Evolutionary conservation across 2,888 invertebrate genomes (phyloP).

Genomic region (Cordilura impudica): DNA sequence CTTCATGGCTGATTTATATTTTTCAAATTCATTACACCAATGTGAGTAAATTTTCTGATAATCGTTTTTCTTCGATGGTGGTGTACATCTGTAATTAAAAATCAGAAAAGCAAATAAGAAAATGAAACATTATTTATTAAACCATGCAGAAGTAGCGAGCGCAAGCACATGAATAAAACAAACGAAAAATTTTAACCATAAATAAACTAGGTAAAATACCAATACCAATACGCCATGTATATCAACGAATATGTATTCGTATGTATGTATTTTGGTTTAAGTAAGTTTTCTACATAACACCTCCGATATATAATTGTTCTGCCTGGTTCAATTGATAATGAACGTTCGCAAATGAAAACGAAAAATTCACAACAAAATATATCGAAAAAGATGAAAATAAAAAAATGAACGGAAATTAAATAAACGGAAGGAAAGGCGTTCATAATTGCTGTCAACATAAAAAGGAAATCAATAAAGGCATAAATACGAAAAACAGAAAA

Average conservation of each 20-base stretch:
- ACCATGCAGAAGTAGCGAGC: neutral
- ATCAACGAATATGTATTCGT: no score
- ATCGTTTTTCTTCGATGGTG: conserved; percentile 92
- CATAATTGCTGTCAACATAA: conserved; percentile 64
- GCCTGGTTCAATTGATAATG: conserved; percentile 46
- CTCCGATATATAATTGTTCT: no score
- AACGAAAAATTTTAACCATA: conserved; percentile 18
- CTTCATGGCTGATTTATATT: conserved; percentile 97
- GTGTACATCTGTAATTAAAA: conserved; percentile 83
- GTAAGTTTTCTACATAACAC: no score
- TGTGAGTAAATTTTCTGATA: conserved; percentile 97
- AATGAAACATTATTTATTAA: conserved; percentile 12
- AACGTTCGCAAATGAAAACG: conserved; percentile 44
- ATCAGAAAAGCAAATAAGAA: conserved; percentile 38
- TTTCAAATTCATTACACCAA: conserved; percentile 99
- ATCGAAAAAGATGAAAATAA: conserved; percentile 16
- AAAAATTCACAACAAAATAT: conserved; percentile 40
- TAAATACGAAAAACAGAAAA: conserved; percentile 19
- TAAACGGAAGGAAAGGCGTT: conserved; percentile 63
- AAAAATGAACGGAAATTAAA: conserved; percentile 63
- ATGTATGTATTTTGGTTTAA: no score
- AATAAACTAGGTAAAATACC: conserved; percentile 17
- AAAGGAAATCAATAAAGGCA: conserved; percentile 58
- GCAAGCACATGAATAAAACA: conserved; percentile 5
- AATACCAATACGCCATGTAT: neutral